Conservation (phyloP, 1,140 invertebrate genomes). For the Drosophila subobscura region DNA sequence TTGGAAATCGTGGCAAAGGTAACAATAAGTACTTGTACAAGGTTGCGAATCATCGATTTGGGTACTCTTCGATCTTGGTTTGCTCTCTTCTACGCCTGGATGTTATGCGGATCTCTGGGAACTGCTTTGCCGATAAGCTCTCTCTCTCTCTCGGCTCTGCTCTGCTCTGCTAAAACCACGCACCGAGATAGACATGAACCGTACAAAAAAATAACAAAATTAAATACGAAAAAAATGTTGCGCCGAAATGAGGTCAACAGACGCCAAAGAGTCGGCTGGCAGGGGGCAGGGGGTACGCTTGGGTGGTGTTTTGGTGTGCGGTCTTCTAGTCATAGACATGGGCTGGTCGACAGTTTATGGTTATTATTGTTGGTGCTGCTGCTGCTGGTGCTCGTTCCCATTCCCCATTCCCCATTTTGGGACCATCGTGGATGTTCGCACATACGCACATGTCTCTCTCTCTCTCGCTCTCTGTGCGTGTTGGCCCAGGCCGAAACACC, state of each 20-base stretch:
- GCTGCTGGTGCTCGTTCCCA: constrained; percentile 17
- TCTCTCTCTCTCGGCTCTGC: neutral
- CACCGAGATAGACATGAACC: neutral
- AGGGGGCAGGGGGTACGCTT: neutral
- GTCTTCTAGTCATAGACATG: constrained; percentile 4
- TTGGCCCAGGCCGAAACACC: constrained; percentile 24
- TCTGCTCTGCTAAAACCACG: constrained; percentile 50
- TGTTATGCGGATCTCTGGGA: constrained; percentile 9
- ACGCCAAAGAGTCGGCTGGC: constrained; percentile 68
- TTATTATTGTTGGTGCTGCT: constrained; percentile 59
- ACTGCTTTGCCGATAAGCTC: neutral
- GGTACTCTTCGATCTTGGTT: neutral
- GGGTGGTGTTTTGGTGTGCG: constrained; percentile 2
- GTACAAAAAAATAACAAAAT: neutral
- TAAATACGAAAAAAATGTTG: constrained; percentile 37
- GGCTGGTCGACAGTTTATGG: constrained; percentile 51
- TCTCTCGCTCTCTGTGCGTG: neutral
- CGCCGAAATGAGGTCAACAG: constrained; percentile 77
- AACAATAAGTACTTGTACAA: too few species aligned
- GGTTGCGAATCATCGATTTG: too few species aligned
- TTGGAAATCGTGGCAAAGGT: too few species aligned
- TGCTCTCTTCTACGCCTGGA: constrained; percentile 4
- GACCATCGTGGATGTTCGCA: neutral
- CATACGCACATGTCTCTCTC: neutral
- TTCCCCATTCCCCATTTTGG: too few species aligned